phyloP scores from a whole-genome alignment of 1,140 invertebrate genomes.

The Aphidius ervi region DNA sequence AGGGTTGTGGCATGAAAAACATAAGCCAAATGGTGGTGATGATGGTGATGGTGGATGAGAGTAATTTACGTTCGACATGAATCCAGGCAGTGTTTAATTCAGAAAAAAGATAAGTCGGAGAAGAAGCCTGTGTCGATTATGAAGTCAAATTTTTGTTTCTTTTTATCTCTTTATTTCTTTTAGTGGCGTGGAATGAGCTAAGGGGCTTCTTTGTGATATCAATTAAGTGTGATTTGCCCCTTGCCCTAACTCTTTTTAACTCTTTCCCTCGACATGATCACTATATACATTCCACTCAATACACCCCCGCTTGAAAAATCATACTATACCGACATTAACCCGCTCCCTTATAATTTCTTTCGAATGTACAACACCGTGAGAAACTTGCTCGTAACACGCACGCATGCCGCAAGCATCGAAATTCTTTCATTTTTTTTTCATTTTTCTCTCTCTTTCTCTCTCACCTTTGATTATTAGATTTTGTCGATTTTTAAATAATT shows the following conservation, averaged over 20 bases:
- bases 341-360: constrained; percentile 52
- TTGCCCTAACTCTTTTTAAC: constrained; percentile 11
- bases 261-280: constrained; percentile 14
- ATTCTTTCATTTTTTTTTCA: no score
- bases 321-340: constrained; percentile 43
- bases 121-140: constrained; percentile 39
- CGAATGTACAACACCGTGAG: constrained; percentile 48
- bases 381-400: constrained; percentile 50
- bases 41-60: constrained; percentile 21
- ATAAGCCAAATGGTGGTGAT: constrained; percentile 25
- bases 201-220: constrained; percentile 43
- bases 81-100: constrained; percentile 41
- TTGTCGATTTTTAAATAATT: constrained; percentile 32
- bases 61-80: constrained; percentile 46
- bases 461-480: constrained; percentile 37
- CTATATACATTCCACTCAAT: constrained; percentile 21
- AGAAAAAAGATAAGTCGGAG: not conserved
- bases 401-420: constrained; percentile 28
- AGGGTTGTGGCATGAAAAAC: constrained; percentile 3
- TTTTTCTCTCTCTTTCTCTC: constrained; percentile 17
- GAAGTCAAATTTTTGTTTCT: constrained; percentile 32
- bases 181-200: constrained; percentile 26
- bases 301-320: constrained; percentile 22
- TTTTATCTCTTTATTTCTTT: constrained; percentile 12
- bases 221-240: constrained; percentile 48